Evolutionary conservation across 2,113 vertebrate species (phyloP), one percentile per base, ranked within the genome.

Genomic region (Bos taurus): DNA sequence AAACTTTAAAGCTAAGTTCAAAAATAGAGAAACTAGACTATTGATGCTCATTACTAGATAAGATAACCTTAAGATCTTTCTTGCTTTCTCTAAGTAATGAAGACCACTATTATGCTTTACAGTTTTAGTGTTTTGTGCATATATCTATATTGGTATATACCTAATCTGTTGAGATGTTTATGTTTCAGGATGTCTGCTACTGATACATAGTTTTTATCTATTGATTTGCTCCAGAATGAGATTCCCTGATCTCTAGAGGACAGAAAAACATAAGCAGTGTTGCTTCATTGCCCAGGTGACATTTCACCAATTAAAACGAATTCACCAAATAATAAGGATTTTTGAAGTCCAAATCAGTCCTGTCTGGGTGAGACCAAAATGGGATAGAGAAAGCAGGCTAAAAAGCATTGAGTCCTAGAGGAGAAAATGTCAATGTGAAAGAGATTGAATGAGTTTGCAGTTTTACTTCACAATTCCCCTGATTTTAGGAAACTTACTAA

Each of bases 401-500:
- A 43, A 81, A 96, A 87, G 48, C 30, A 57, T 46, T 83, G 33
- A 83, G 40, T 89, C 26, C 50, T 91, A 67, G 56, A 57, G 25
- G 11, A 30, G 36, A 46, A 89, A 56, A 94, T 81, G 46, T 74
- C 62, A 92, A 0, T 96, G 59, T 71, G 48, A 94, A 97, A 95
- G 77, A 92, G 88, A 17, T 52, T 86, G 81, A 92, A 95, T 98
- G 97, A 98, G 77, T 97, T 86, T 96, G 96, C 97, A 97, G 30
- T 98, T 97, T 98, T 96, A 95, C 40, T 97, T 96, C 81, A 86
- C 67, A 97, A 21, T 95, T 93, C 52, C 33, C 43, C 64, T 64
- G 94, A 15, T 97, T 97, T 96, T 97, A 97, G 48, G 71, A 90
- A 98, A 98, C 50, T 97, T 57, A 26, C 5, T 59, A 94, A 96